These are phyloP conservation scores for Thalassaphorura encarpata DNA, from an alignment of 1,140 invertebrate genomes.

Conservation along the genomic window DNA sequence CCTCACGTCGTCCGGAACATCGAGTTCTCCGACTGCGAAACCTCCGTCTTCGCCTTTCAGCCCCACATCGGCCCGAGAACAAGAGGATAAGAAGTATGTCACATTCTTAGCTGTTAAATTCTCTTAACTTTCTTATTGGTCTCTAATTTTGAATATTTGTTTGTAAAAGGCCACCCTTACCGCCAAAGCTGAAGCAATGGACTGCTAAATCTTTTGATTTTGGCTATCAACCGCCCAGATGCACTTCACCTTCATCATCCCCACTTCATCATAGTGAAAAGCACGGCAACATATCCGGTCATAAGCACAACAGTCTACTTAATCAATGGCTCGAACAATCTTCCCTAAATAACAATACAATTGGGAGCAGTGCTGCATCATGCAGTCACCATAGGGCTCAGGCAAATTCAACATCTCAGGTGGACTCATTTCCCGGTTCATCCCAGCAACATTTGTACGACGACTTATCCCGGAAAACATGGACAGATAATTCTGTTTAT, in stretches of 20 bases:
- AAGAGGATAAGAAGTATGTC: no score
- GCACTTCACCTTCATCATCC: slow-evolving; percentile 3
- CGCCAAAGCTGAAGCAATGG: slow-evolving; percentile 28
- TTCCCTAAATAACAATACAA: neutral
- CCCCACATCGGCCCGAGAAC: no score
- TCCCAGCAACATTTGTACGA: no score
- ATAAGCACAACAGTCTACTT: slow-evolving; percentile 14
- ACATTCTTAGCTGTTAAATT: no score
- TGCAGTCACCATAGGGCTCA: neutral
- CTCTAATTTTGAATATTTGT: no score
- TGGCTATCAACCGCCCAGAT: slow-evolving; percentile 5
- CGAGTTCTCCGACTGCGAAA: neutral
- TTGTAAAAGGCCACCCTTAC: slow-evolving; percentile 22
- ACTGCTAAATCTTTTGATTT: slow-evolving; percentile 21
- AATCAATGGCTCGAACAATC: slow-evolving; percentile 25
- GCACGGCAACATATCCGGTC: neutral
- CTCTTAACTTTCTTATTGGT: no score
- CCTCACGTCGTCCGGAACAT: neutral
- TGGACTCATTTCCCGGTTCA: no score
- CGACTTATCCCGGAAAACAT: no score
- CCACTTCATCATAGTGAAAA: neutral
- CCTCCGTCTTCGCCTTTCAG: neutral
- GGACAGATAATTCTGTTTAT: slow-evolving; percentile 15
- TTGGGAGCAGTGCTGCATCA: neutral
- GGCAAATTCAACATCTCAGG: no score